phyloP scores from a whole-genome alignment of 2,888 invertebrate genomes.

The Acleris literana region DNA sequence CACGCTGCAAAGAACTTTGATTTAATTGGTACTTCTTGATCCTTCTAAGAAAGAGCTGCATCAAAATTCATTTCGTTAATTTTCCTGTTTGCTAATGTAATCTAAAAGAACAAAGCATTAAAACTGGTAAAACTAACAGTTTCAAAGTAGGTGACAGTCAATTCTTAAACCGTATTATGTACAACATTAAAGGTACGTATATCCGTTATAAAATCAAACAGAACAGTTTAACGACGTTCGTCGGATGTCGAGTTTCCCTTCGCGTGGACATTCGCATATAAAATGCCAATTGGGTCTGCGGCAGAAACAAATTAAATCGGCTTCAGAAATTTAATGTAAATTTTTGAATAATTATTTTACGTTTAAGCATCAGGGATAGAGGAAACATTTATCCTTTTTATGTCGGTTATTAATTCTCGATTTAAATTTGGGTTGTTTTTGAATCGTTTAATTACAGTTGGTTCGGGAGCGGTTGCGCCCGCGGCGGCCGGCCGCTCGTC shows the following conservation, averaged over 20 bases:
- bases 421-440: slow-evolving; percentile 21
- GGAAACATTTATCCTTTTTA: not conserved
- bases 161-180: not conserved
- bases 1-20: slow-evolving; percentile 13
- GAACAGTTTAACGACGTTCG: slow-evolving; percentile 15
- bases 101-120: too few species aligned
- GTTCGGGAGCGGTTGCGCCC: slow-evolving; percentile 43
- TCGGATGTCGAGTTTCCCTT: slow-evolving; percentile 23
- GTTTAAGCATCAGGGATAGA: not conserved
- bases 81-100: not conserved
- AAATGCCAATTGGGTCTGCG: slow-evolving; percentile 17
- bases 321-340: slow-evolving; percentile 18
- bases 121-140: too few species aligned
- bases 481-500: slow-evolving; percentile 47
- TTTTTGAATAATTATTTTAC: slow-evolving; percentile 10
- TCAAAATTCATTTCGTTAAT: not conserved
- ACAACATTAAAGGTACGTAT: not conserved
- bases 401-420: slow-evolving; percentile 35
- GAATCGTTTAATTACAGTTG: slow-evolving; percentile 38
- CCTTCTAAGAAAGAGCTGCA: slow-evolving; percentile 3
- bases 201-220: slow-evolving; percentile 18
- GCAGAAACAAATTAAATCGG: slow-evolving; percentile 12
- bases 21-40: slow-evolving; percentile 23
- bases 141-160: not conserved
- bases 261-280: slow-evolving; percentile 6